A percentile compares a stretch with the other conserved stretches of the same genome.
These are phyloP conservation scores for Desoria tigrina DNA, from an alignment of 2,888 invertebrate genomes.

Conservation along the genomic window DNA sequence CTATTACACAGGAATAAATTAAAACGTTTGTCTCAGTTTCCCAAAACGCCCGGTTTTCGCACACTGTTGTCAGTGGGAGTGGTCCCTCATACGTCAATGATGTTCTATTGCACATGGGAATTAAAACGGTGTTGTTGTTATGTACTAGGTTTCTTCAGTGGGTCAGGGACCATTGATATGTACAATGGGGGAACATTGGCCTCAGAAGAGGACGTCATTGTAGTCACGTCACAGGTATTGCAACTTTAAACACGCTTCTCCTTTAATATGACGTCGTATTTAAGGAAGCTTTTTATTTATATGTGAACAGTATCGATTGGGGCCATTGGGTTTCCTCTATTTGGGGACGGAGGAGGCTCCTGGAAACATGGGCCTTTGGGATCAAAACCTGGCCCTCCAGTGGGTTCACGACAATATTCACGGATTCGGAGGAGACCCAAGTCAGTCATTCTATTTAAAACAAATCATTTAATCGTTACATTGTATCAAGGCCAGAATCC, in stretches of 20 bases:
- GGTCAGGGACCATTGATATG: conserved; percentile 29
- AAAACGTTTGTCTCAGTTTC: too few species aligned
- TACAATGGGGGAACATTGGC: conserved; percentile 44
- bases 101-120: too few species aligned
- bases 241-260: too few species aligned
- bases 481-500: background rate
- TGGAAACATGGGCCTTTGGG: conserved; percentile 44
- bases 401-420: conserved; percentile 42
- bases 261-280: too few species aligned
- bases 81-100: too few species aligned
- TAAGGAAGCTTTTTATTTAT: too few species aligned
- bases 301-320: conserved; percentile 43
- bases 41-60: too few species aligned
- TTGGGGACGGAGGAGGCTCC: conserved; percentile 45
- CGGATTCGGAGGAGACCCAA: conserved; percentile 43
- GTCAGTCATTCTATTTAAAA: too few species aligned
- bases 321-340: conserved; percentile 43
- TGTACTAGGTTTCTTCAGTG: too few species aligned
- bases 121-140: too few species aligned
- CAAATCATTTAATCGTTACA: background rate
- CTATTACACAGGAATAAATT: too few species aligned
- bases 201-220: conserved; percentile 35
- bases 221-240: conserved; percentile 44
- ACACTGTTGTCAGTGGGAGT: too few species aligned
- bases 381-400: conserved; percentile 37